These are phyloP conservation scores for Sinotaia quadrata DNA, from an alignment of 2,888 invertebrate genomes.

Conservation along the genomic window DNA sequence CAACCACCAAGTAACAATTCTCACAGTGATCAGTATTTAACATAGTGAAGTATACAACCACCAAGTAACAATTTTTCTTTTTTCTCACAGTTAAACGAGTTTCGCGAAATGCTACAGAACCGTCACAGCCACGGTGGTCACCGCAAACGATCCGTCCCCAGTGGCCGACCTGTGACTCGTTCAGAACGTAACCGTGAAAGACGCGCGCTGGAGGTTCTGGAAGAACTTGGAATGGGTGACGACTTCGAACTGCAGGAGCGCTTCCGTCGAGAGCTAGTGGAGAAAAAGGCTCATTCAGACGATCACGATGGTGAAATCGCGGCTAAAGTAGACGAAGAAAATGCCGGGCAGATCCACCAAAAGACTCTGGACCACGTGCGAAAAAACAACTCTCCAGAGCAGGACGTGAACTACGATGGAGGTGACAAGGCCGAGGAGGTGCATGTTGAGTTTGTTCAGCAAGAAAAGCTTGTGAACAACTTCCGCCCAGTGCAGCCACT, in stretches of 20 bases:
- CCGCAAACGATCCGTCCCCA: slow-evolving; percentile 2
- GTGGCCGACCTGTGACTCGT: slow-evolving; percentile 2
- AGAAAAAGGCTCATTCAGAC: slow-evolving; percentile 11
- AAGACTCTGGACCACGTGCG: slow-evolving; percentile 16
- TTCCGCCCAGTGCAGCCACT: slow-evolving; percentile 65
- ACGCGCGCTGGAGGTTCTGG: slow-evolving; percentile 42
- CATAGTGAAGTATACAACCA: too few relatives aligned
- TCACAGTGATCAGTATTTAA: too few relatives aligned
- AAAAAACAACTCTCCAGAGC: not conserved
- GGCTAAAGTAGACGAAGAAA: slow-evolving; percentile 22
- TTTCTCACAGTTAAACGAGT: slow-evolving; percentile 47
- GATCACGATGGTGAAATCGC: slow-evolving; percentile 22
- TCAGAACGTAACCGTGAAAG: slow-evolving; percentile 14
- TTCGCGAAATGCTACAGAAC: slow-evolving; percentile 50
- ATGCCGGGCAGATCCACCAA: slow-evolving; percentile 14
- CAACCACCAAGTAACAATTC: too few relatives aligned
- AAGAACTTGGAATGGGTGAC: slow-evolving; percentile 58
- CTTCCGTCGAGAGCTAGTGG: slow-evolving; percentile 26
- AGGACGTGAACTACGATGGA: not conserved
- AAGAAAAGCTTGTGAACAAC: slow-evolving; percentile 59
- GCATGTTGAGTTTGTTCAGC: slow-evolving; percentile 36
- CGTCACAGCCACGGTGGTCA: slow-evolving; percentile 27
- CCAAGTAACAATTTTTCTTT: too few relatives aligned
- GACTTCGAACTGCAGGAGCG: slow-evolving; percentile 11
- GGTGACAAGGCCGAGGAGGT: slow-evolving; percentile 19